Base-by-base conservation (phyloP, 2,888 invertebrate genomes). In the Hymenopus coronatus region DNA sequence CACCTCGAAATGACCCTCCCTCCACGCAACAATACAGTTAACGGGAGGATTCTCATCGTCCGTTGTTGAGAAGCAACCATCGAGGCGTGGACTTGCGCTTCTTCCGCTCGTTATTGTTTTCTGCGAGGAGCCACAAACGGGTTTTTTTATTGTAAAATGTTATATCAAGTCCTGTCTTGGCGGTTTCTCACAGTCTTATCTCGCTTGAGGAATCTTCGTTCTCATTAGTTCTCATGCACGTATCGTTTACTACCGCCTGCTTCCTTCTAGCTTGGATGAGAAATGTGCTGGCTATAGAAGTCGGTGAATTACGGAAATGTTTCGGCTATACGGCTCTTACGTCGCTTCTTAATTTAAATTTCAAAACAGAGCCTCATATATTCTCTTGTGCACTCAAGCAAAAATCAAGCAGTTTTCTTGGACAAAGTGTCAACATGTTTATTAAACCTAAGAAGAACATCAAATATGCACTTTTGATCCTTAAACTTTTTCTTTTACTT, bases 101-200 rank as follows among this genome's bases (percentile, higher is more conserved):
- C 86, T 87, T 87, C 87, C 87, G 87, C 87, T 82, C 87, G 82
- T 87, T 87, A 87, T 87, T 87, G 82, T 87, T 87, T 27, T 82
- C 84, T 30, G 30, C 28, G 28, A n/a, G 46, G 85, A 70, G 30
- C 20, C 25, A 82, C 33, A 87, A 87, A 15, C 54, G 54, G 54
- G 54, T 70, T 70, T 70, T 70, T 87, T 82, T 87, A 87, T 87
- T 87, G 82, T 87, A 87, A 87, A 82, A 87, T 87, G 27, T 82
- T 87, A 82, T 82, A 70, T 70, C 54, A 81, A 85, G 46, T 30
- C 27, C 20, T 2, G 54, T 85, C 9, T n/a, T 25, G 8, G 14
- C 15, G 82, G 4, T 82, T 86, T 87, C 87, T 87, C 87, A 87
- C 87, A 82, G 54, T 82, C n/a, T 82, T 87, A 87, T 87, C 87